Percentiles rank a stretch among this genome's conserved stretches.
Evolutionary conservation across 2,113 vertebrate genomes (phyloP).

Genomic region (Ahaetulla prasina): DNA sequence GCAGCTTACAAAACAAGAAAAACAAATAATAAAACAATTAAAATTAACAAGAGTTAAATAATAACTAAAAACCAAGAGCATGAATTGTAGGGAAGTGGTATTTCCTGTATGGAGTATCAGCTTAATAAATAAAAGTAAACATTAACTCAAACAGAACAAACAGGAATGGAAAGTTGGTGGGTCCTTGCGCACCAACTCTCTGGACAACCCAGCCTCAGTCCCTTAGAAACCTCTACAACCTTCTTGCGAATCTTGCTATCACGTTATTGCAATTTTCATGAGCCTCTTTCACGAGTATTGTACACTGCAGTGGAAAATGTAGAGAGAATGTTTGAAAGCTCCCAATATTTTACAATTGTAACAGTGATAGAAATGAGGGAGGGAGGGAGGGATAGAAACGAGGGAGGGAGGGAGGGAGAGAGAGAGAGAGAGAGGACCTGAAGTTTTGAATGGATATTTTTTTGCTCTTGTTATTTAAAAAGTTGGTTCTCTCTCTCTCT

Average conservation of each 20-base stretch:
- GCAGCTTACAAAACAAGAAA: too few species aligned
- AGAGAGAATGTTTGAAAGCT: neutral
- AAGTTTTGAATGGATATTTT: neutral
- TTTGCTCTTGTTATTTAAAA: conserved; percentile 28
- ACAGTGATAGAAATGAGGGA: conserved; percentile 23
- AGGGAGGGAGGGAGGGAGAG: too few species aligned
- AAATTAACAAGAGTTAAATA: neutral
- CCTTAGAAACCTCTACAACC: neutral
- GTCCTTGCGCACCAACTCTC: too few species aligned
- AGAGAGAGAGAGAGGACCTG: conserved; percentile 3
- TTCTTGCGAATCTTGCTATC: neutral
- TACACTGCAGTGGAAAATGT: neutral
- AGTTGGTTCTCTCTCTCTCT: conserved; percentile 29
- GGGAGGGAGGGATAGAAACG: too few species aligned
- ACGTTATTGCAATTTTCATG: neutral
- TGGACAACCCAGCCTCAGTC: neutral
- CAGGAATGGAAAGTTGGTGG: neutral
- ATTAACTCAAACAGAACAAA: neutral
- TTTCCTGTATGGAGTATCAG: neutral
- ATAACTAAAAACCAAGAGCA: neutral
- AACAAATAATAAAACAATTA: too few species aligned
- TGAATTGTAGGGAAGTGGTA: neutral
- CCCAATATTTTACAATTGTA: conserved; percentile 14
- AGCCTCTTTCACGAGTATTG: neutral
- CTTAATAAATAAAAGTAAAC: neutral